Base-by-base conservation (phyloP, 2,888 invertebrate species). In the Drosophila yooni region DNA sequence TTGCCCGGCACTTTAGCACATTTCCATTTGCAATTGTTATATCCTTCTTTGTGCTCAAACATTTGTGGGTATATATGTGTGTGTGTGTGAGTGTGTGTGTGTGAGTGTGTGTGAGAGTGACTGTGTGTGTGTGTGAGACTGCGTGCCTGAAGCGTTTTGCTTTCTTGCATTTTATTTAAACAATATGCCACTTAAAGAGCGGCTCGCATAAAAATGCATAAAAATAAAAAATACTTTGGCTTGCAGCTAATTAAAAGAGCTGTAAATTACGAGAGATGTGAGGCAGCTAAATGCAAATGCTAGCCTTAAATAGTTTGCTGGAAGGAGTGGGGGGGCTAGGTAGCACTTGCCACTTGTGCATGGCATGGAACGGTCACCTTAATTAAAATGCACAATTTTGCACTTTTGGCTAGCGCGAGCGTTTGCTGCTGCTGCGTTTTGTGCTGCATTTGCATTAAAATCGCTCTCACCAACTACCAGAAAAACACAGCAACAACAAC, bases 321-420 rank as follows among this genome's bases (percentile, higher is more conserved):
- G 13, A 2, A 5, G 53, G 11, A 11, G 33, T 8, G 31, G 0
- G 10, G 10, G 25, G 25, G 38, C 3, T 8, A 8, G 38, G 4
- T 8, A 5, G 21, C 46, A 46, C 15, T 58, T 56, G 67, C 63
- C 69, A 70, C 67, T 76, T 82, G 76, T 79, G 76, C 82, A 63
- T 76, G 69, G 61, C 63, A 38, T 73, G 79, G 70, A 84, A 70
- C 88, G 82, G 89, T 80, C 86, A 88, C 87, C 90, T 88, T 88
- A 88, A 88, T 88, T 88, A 88, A 88, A 88, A 88, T 88, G 88
- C 90, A 88, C 90, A 88, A 89, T 90, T 88, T 90, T 90, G 88
- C 88, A 88, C 90, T 88, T 88, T 90, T 88, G 86, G 88, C 74
- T 76, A 67, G 75, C 65, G 75, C 66, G 62, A 65, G 61, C 59